Base-by-base conservation (phyloP, 2,888 invertebrate genomes). In the Spicauda simplicius region DNA sequence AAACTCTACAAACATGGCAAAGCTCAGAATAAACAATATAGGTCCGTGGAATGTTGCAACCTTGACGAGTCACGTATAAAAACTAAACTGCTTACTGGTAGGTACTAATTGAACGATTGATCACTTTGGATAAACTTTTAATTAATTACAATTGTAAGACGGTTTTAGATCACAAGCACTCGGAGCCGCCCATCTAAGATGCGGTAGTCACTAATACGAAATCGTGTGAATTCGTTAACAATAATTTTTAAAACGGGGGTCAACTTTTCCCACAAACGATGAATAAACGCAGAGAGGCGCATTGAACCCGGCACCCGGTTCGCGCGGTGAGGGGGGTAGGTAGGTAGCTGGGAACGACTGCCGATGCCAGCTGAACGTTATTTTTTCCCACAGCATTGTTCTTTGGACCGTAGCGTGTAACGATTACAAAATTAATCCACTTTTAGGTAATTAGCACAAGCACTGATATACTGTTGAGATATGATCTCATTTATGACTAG, bases 301-400 rank as follows among this genome's bases (percentile, higher is more conserved):
- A 91, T 88, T 92, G 93, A 92, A 92, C 93, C 91, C 92, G 88
- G 91, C 86, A 90, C 90, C 88, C 86, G 86, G 84, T 83, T 78
- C 82, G 88, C 85, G 91, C 90, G 91, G 90, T 89, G 87, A 89
- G 82, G 89, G 83, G 84, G 86, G 80, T 82, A 83, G 86, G 91
- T 90, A 91, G 91, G 89, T 91, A 90, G 91, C 91, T 90, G 91
- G 90, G 91, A 91, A 91, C 91, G 91, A 90, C 86, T 86, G 91
- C 81, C 90, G 90, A 90, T 90, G 91, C 90, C 92, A 91, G 93
- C 92, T 93, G 93, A 90, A 93, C 93, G 93, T 93, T 93, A 93
- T 91, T 93, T 93, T 93, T 93, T 93, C 93, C 93, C 93, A 93
- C 93, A 93, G 92, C 93, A 92, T 92, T 92, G 92, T 92, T 90